Conservation (phyloP, 2,888 invertebrate species). For the Lathronympha strigana region DNA sequence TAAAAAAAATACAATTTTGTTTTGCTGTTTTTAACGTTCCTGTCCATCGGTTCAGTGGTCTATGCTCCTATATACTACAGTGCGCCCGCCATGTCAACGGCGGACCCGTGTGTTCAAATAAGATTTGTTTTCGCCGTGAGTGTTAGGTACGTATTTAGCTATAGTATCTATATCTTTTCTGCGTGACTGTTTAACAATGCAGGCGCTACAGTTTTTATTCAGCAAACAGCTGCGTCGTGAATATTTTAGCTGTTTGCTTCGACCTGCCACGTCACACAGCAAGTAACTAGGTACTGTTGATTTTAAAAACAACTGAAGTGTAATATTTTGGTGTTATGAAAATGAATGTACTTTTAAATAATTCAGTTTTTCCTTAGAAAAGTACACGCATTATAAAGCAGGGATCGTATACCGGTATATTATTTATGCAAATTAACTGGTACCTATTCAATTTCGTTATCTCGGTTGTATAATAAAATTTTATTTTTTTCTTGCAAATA, state of each 20-base stretch:
- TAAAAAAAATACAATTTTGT: no score
- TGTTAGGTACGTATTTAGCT: not conserved
- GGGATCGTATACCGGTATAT: no score
- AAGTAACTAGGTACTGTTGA: no score
- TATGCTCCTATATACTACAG: not conserved
- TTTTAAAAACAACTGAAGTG: not conserved
- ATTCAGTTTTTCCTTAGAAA: no score
- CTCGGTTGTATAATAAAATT: no score
- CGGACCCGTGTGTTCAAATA: slow-evolving; percentile 26
- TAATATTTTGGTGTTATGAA: no score
- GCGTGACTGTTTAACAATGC: slow-evolving; percentile 17
- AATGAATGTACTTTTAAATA: no score
- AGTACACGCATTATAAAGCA: no score
- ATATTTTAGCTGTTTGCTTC: slow-evolving; percentile 14
- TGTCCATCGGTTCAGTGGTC: not conserved
- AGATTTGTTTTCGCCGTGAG: slow-evolving; percentile 24
- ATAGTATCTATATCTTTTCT: not conserved
- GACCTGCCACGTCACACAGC: not conserved
- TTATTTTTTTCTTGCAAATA: no score
- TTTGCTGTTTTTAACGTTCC: not conserved
- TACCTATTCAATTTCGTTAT: no score
- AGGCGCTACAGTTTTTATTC: slow-evolving; percentile 20
- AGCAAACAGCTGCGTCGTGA: slow-evolving; percentile 15
- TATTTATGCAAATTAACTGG: no score
- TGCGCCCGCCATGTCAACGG: not conserved